A percentile compares a stretch with the other conserved stretches of the same genome.
Evolutionary conservation across 2,888 invertebrate species (phyloP).

Genomic region (Nomada ferruginata): DNA sequence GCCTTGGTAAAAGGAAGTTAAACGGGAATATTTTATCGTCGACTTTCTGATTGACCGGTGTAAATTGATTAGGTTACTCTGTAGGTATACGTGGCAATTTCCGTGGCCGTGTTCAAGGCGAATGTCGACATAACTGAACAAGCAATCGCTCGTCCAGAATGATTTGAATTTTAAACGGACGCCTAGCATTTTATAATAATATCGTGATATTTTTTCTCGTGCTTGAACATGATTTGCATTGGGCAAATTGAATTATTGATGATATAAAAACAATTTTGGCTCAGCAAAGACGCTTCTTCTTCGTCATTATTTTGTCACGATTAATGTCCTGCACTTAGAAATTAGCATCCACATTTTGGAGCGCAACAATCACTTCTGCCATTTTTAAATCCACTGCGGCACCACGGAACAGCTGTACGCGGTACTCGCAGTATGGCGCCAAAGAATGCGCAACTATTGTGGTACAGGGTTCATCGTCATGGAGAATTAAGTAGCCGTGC

Average conservation of each 20-base stretch:
- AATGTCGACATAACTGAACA: constrained; percentile 17
- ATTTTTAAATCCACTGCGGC: not conserved
- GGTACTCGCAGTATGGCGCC: not conserved
- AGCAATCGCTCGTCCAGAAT: not conserved
- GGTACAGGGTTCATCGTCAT: not conserved
- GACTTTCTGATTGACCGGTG: constrained; percentile 38
- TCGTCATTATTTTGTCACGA: not conserved
- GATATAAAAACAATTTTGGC: not conserved
- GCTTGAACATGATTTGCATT: no score
- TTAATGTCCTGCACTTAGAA: not conserved
- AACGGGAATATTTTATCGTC: constrained; percentile 42
- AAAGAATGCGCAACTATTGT: not conserved
- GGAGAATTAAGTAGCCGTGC: not conserved
- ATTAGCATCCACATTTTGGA: not conserved
- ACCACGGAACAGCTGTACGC: not conserved
- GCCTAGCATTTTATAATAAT: not conserved
- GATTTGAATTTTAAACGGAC: not conserved
- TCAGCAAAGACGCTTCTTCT: not conserved
- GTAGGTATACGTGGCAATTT: not conserved
- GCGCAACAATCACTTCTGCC: not conserved
- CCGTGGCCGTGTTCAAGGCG: constrained; percentile 8
- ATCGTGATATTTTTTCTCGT: not conserved
- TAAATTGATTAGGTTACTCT: constrained; percentile 43
- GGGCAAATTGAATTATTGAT: not conserved
- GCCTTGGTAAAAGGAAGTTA: constrained; percentile 29